Conservation (phyloP, 2,888 invertebrate species). For the Microchrysa polita region DNA sequence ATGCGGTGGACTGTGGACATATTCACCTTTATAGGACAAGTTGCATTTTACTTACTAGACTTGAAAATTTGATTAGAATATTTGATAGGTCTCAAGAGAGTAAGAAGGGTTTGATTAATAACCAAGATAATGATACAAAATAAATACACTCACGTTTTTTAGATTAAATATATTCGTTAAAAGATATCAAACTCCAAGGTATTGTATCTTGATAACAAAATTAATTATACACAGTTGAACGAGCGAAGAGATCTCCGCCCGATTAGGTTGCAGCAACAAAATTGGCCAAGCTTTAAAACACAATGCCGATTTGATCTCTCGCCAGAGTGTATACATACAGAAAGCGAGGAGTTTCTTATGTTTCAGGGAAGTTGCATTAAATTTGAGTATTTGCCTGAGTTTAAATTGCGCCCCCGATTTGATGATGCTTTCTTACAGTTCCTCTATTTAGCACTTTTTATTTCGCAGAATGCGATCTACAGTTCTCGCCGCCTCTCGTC, state of each 20-base stretch:
- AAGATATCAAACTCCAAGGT: constrained; percentile 52
- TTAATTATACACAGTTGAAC: constrained; percentile 55
- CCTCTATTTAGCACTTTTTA: constrained; percentile 9
- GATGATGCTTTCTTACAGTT: constrained; percentile 3
- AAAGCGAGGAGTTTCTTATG: constrained; percentile 11
- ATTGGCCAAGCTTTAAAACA: constrained; percentile 10
- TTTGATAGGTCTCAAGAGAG: constrained; percentile 47
- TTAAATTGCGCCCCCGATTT: not conserved
- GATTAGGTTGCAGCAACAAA: constrained; percentile 34
- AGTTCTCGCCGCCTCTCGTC: not conserved
- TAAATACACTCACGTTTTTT: constrained; percentile 54
- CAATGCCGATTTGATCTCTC: constrained; percentile 8
- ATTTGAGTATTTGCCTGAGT: constrained; percentile 9
- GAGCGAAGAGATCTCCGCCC: constrained; percentile 46
- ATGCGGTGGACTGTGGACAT: not conserved
- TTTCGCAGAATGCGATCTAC: constrained; percentile 1
- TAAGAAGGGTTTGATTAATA: constrained; percentile 53
- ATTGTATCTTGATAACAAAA: constrained; percentile 55
- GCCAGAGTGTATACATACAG: not conserved
- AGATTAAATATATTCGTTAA: constrained; percentile 55
- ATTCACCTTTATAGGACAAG: constrained; percentile 11
- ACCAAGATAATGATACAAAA: constrained; percentile 54
- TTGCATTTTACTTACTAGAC: constrained; percentile 37
- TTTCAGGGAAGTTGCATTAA: constrained; percentile 9
- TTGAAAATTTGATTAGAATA: constrained; percentile 49